phyloP scores from a whole-genome alignment of 2,113 vertebrate species.

The Ceyx melanurus region DNA sequence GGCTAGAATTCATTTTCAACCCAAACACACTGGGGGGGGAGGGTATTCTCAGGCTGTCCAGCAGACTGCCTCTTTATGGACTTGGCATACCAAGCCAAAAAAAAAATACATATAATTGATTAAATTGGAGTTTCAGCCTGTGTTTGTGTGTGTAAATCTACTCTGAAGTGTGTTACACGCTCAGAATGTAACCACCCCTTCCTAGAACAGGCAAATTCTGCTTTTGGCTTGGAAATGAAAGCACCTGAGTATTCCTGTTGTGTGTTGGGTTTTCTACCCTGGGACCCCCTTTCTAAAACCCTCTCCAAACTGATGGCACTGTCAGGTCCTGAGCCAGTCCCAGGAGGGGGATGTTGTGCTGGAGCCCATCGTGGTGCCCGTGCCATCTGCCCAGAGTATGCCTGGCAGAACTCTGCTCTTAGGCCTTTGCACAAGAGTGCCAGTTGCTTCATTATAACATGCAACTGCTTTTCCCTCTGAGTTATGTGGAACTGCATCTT shows the following conservation, averaged over 20 bases:
- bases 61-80: background rate
- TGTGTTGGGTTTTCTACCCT: background rate
- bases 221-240: background rate
- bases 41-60: background rate
- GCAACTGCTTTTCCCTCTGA: background rate
- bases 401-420: background rate
- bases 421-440: background rate
- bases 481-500: background rate
- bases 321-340: background rate
- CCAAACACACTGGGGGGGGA: background rate
- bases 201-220: background rate
- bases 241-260: background rate
- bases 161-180: background rate
- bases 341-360: background rate
- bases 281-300: fast-evolving
- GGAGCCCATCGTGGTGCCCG: background rate
- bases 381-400: background rate
- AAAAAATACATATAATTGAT: background rate
- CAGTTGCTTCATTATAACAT: background rate
- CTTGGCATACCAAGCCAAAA: background rate
- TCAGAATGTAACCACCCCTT: background rate
- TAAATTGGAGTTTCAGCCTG: background rate
- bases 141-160: background rate
- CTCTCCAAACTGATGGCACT: background rate
- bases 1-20: background rate